Evolutionary conservation across 1,140 invertebrate genomes (phyloP), one percentile per base, ranked within the genome.

Genomic region (Muscidifurax raptorellus): DNA sequence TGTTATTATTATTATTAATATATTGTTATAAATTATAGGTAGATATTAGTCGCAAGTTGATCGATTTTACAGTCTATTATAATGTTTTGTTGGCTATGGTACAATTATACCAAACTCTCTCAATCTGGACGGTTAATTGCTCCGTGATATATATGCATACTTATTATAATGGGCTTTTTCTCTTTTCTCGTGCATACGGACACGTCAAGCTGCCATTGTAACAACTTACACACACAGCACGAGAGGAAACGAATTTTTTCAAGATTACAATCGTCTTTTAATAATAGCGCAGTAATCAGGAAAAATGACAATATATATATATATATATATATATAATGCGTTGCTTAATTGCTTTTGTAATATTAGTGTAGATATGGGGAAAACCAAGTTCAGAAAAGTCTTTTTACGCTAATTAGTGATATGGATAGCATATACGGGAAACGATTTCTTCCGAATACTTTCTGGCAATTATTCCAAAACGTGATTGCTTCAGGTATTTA

Each of bases 201-300:
- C 22, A 27, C n/a, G n/a, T 67, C 64, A 67, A 67, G 64, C 64
- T 67, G 64, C 64, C 64, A 67, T 67, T 67, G 6, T 67, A 67
- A 67, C 64, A 67, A 25, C n/a, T 28, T 66, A 5, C n/a, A 22
- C n/a, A 22, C 15, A n/a, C 64, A 67, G 27, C n/a, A 30, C 15
- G 28, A 69, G 6, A 27, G 66, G 25, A 13, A 69, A 12, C 25
- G 13, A 18, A 5, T 30, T 69, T 69, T 30, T n/a, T 30, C 66
- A 28, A 27, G n/a, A n/a, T n/a, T n/a, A n/a, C n/a, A n/a, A n/a
- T n/a, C n/a, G n/a, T 69, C 15, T 69, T 30, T 0, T 69, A 47
- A 27, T 69, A n/a, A 4, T 69, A 32, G 6, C 52, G 13, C 52
- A 12, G 7, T 40, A 9, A 40, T 40, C 10, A 1, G 7, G 36